A percentile compares a stretch with the other conserved stretches of the same genome.
These are phyloP conservation scores for Ophonus ardosiacus DNA, from an alignment of 2,888 invertebrate species.

Conservation along the genomic window DNA sequence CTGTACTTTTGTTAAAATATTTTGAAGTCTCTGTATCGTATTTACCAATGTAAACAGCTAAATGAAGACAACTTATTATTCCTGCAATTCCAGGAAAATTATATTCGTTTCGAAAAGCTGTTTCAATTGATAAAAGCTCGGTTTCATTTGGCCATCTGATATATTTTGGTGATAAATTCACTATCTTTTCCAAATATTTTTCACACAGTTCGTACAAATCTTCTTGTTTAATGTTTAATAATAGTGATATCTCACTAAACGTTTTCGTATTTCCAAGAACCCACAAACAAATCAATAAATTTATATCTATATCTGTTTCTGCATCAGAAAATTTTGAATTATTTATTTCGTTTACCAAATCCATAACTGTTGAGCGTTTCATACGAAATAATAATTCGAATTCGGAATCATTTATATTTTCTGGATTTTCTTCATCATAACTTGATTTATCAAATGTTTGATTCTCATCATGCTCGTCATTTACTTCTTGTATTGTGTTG, in stretches of 20 bases:
- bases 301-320: conserved; percentile 65
- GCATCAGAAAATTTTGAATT: conserved; percentile 64
- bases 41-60: conserved; percentile 64
- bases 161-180: conserved; percentile 65
- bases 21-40: conserved; percentile 29
- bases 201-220: conserved; percentile 64
- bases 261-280: conserved; percentile 66
- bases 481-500: conserved; percentile 4
- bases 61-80: conserved; percentile 67
- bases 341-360: conserved; percentile 68
- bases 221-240: conserved; percentile 65
- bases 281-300: conserved; percentile 67
- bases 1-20: conserved; percentile 66
- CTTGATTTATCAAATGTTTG: conserved; percentile 17
- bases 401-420: conserved; percentile 65
- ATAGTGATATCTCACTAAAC: conserved; percentile 65
- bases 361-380: conserved; percentile 65
- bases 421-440: conserved; percentile 47
- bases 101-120: conserved; percentile 65
- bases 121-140: conserved; percentile 65
- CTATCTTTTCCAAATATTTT: conserved; percentile 66
- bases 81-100: conserved; percentile 67
- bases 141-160: conserved; percentile 66
- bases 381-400: conserved; percentile 67
- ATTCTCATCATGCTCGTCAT: neutral